A percentile compares a stretch with the other conserved stretches of the same genome.
phyloP scores from a whole-genome alignment of 2,113 vertebrate species.

The Urocitellus parryii region DNA sequence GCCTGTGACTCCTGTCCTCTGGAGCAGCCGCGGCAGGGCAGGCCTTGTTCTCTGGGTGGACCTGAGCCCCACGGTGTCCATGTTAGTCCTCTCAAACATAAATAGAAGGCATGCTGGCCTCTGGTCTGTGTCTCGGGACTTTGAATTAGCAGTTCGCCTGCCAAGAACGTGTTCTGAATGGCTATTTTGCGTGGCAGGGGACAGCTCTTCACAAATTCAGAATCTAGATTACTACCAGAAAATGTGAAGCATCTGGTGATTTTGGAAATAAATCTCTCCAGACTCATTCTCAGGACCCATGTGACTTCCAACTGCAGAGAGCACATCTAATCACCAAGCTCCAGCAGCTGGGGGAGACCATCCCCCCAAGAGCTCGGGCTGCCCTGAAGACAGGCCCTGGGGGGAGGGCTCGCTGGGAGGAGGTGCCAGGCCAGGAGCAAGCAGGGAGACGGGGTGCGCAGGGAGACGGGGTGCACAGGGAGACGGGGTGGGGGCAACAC shows the following conservation, averaged over 20 bases:
- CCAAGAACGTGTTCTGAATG: not conserved
- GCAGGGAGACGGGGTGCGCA: rapidly evolving
- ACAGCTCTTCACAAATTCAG: not conserved
- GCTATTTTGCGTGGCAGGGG: not conserved
- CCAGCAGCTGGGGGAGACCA: rapidly evolving
- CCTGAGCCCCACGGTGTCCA: not conserved
- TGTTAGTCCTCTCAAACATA: not conserved
- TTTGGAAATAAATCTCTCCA: slow-evolving; percentile 4
- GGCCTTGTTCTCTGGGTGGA: not conserved
- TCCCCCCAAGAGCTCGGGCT: rapidly evolving
- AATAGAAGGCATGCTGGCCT: not conserved
- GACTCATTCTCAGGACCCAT: not conserved
- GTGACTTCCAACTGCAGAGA: not conserved
- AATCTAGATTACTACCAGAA: slow-evolving; percentile 12
- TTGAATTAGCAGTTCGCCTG: not conserved
- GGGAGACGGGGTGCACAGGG: too few species aligned
- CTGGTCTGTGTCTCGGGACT: not conserved
- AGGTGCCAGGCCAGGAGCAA: rapidly evolving
- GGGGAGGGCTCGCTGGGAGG: not conserved
- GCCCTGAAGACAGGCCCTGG: not conserved
- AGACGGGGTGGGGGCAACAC: too few species aligned
- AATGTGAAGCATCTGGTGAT: not conserved
- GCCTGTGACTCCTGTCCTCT: not conserved
- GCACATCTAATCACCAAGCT: not conserved
- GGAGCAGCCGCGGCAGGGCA: not conserved